Evolutionary conservation across 2,888 invertebrate genomes (phyloP).

Genomic region (Malacosoma neustria): DNA sequence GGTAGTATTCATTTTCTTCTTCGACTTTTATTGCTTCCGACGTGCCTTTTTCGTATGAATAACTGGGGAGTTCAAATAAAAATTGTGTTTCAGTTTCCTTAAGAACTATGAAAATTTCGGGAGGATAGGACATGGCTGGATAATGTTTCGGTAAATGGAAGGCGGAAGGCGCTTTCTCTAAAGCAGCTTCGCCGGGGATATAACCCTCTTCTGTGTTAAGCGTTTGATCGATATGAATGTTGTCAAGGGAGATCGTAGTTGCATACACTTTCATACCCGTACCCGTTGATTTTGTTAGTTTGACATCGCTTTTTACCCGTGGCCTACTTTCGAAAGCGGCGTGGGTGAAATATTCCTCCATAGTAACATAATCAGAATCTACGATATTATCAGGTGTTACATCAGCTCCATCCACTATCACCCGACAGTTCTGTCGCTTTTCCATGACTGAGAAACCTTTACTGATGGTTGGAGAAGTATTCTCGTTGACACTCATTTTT

Average conservation of each 20-base stretch:
- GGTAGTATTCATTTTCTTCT: constrained; percentile 79
- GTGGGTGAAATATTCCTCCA: constrained; percentile 44
- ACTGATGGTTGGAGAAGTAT: constrained; percentile 19
- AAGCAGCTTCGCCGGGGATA: constrained; percentile 24
- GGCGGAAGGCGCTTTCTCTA: constrained; percentile 54
- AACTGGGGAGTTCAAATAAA: constrained; percentile 78
- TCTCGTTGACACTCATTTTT: constrained; percentile 17
- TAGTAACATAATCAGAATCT: constrained; percentile 34
- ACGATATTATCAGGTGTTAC: constrained; percentile 49
- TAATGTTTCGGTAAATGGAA: constrained; percentile 46
- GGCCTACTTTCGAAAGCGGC: constrained; percentile 46
- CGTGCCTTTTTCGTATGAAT: constrained; percentile 75
- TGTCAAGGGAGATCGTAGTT: constrained; percentile 67
- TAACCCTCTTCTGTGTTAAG: constrained; percentile 51
- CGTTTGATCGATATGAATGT: constrained; percentile 67
- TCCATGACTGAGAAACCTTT: constrained; percentile 37
- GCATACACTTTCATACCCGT: constrained; percentile 53
- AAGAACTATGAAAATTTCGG: constrained; percentile 76
- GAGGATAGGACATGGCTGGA: constrained; percentile 56
- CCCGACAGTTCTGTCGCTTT: constrained; percentile 33
- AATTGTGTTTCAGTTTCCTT: constrained; percentile 79
- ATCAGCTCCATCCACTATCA: constrained; percentile 34
- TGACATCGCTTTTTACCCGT: constrained; percentile 35
- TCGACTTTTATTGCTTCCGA: constrained; percentile 73
- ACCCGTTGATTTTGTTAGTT: constrained; percentile 29